These are phyloP conservation scores for Telenomus remus DNA, from an alignment of 1,140 invertebrate genomes.

Conservation along the genomic window DNA sequence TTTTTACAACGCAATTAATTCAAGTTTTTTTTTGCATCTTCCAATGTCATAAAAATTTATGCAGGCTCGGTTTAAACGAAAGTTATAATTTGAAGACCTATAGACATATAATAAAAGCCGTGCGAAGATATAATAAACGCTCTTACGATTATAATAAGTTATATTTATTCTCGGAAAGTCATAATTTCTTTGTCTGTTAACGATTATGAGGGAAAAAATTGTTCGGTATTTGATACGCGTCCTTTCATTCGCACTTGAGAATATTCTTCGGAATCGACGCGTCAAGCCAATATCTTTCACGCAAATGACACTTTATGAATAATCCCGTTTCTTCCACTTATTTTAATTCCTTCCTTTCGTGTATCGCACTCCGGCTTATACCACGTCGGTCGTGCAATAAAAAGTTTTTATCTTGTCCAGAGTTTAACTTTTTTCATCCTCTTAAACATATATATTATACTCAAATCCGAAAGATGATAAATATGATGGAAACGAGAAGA, in stretches of 20 bases:
- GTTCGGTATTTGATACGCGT: conserved; percentile 26
- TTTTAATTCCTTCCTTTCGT: conserved; percentile 43
- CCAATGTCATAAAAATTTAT: no score
- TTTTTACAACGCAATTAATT: no score
- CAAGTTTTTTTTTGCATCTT: no score
- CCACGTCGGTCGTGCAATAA: conserved; percentile 22
- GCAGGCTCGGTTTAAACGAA: no score
- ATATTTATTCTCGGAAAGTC: conserved; percentile 23
- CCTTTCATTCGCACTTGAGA: conserved; percentile 34
- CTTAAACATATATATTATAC: conserved; percentile 1
- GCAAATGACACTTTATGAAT: conserved; percentile 53
- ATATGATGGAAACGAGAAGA: conserved; percentile 6
- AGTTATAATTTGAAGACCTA: no score
- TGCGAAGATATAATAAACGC: no score
- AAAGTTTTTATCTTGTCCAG: conserved; percentile 33
- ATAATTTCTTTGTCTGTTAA: conserved; percentile 28
- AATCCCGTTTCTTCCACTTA: conserved; percentile 51
- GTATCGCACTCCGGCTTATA: conserved; percentile 26
- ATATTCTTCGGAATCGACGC: conserved; percentile 41
- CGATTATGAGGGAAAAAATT: conserved; percentile 29
- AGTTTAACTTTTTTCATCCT: conserved; percentile 4
- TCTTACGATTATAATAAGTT: conserved; percentile 20
- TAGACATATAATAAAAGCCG: no score
- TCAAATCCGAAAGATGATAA: background rate
- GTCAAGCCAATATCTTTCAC: conserved; percentile 46